Evolutionary conservation across 2,113 vertebrate genomes (phyloP).

Genomic region (Mesitornis unicolor): DNA sequence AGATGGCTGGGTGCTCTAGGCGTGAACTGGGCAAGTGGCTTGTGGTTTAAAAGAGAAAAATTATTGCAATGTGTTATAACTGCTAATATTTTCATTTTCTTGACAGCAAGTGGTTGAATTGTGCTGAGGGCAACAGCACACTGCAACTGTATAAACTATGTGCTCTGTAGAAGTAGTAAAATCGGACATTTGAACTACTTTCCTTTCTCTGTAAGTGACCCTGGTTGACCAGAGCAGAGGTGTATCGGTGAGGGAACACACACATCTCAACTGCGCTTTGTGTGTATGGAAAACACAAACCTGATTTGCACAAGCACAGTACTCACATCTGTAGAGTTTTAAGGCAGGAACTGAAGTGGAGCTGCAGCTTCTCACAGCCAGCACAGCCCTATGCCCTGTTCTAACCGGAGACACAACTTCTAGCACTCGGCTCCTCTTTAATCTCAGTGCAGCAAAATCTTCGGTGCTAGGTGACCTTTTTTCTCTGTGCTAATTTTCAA

Average conservation of each 20-base stretch:
- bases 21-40: neutral
- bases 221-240: neutral
- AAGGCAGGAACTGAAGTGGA: neutral
- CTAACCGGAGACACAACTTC: neutral
- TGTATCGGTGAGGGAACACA: neutral
- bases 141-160: neutral
- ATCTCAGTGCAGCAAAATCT: neutral
- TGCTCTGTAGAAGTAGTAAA: neutral
- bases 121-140: neutral
- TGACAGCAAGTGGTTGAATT: neutral
- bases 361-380: neutral
- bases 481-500: neutral
- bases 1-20: neutral
- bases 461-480: neutral
- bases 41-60: neutral
- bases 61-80: neutral
- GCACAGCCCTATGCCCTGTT: neutral
- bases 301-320: neutral
- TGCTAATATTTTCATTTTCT: neutral
- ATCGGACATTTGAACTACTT: neutral
- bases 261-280: rapidly evolving
- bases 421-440: neutral
- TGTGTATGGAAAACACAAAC: neutral
- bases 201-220: neutral
- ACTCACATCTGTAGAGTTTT: neutral